A percentile compares a stretch with the other conserved stretches of the same genome.
These are phyloP conservation scores for Chamaea fasciata DNA, from an alignment of 2,113 vertebrate genomes.

Conservation along the genomic window DNA sequence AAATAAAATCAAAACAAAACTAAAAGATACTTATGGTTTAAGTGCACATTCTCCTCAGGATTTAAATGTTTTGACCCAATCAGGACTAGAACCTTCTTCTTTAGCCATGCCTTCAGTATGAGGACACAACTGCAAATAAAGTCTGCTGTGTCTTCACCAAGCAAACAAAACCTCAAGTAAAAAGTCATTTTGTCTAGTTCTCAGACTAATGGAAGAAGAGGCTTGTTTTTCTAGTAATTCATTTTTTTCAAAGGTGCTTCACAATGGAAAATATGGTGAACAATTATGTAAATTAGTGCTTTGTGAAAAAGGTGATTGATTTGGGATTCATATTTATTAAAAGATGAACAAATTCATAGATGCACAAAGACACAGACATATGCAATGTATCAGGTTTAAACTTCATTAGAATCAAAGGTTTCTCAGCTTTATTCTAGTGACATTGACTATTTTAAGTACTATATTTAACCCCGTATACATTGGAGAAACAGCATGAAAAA, in stretches of 20 bases:
- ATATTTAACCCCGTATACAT: not conserved
- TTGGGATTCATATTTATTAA: not conserved
- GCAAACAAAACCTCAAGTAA: not conserved
- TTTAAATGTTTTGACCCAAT: not conserved
- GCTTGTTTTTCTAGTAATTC: not conserved
- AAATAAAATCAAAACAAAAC: not conserved
- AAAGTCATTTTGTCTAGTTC: not conserved
- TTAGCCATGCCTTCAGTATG: not conserved
- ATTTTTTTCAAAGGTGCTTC: not conserved
- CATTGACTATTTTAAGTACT: not conserved
- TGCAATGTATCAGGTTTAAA: not conserved
- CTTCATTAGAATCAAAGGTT: not conserved
- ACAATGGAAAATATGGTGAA: not conserved
- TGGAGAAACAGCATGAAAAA: not conserved
- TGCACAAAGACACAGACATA: not conserved
- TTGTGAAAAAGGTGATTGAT: not conserved
- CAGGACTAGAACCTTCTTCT: not conserved
- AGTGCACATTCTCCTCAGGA: not conserved
- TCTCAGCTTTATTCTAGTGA: not conserved
- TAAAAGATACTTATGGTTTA: not conserved
- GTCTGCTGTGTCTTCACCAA: not conserved
- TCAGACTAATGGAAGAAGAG: not conserved
- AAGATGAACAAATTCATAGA: not conserved
- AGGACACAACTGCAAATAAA: not conserved
- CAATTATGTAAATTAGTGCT: not conserved